Conservation (phyloP, 2,888 invertebrate genomes). For the Xestia xanthographa region DNA sequence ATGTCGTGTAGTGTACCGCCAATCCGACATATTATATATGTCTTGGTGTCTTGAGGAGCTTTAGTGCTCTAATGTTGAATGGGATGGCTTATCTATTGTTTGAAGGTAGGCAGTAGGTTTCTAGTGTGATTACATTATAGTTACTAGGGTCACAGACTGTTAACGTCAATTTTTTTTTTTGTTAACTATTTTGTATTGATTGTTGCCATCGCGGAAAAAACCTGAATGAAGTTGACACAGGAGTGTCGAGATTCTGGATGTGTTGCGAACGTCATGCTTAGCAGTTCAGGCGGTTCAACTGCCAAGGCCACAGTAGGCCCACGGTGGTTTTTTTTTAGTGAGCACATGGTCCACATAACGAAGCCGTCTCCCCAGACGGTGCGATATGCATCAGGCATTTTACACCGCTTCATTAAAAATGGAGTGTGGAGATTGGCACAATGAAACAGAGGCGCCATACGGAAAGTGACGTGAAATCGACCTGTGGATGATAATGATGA, state of each 20-base stretch:
- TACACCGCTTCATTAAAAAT: background rate
- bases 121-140: background rate
- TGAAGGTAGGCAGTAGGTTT: background rate
- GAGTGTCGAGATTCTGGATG: background rate
- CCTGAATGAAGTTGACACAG: background rate
- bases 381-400: background rate
- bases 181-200: background rate
- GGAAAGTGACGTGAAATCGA: background rate
- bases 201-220: background rate
- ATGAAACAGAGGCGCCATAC: background rate
- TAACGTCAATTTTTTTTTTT: background rate
- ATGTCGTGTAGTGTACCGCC: conserved; percentile 19
- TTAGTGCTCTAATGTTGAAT: background rate
- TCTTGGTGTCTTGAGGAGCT: conserved; percentile 22
- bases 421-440: background rate
- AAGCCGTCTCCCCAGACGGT: background rate
- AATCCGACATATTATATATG: conserved; percentile 16
- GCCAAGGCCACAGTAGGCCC: too few species aligned
- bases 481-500: background rate
- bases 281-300: background rate
- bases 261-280: background rate
- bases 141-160: too few species aligned
- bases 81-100: conserved; percentile 21
- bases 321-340: background rate
- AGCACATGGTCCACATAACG: background rate